phyloP scores from a whole-genome alignment of 2,888 invertebrate species.

The Tenodera sinensis region DNA sequence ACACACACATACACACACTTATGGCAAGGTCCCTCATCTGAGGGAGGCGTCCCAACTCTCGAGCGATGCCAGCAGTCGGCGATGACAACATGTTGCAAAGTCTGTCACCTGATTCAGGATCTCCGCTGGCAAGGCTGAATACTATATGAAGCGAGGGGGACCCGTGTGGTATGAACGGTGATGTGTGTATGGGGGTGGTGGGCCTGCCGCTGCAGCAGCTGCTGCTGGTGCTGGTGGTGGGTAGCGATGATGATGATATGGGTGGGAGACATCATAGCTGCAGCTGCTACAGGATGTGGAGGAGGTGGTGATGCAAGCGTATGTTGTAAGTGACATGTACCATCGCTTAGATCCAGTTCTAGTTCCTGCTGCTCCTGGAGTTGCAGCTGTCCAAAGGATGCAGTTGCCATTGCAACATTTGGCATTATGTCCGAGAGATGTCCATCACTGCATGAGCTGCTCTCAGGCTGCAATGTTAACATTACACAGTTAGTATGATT shows the following conservation, averaged over 20 bases:
- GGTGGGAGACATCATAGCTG: background rate
- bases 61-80: background rate
- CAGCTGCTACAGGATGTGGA: conserved; percentile 18
- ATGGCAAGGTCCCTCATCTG: background rate
- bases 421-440: conserved; percentile 82
- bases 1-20: background rate
- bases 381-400: conserved; percentile 65
- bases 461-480: conserved; percentile 45
- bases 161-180: conserved; percentile 36
- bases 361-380: conserved; percentile 52
- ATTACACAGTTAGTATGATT: no score
- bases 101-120: conserved; percentile 11
- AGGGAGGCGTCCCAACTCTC: conserved; percentile 10
- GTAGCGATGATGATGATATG: background rate
- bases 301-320: conserved; percentile 22
- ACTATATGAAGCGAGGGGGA: conserved; percentile 39
- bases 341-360: conserved; percentile 83
- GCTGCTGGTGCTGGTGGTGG: conserved; percentile 20
- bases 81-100: conserved; percentile 8
- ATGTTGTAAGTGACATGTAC: conserved; percentile 47
- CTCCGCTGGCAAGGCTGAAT: background rate
- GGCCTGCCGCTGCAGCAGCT: conserved; percentile 19
- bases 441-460: conserved; percentile 62
- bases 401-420: conserved; percentile 89
- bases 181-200: conserved; percentile 26